A percentile compares a stretch with the other conserved stretches of the same genome.
Evolutionary conservation across 92 coral and sea anemone genomes (phyloP).

Genomic region (Micromussa lordhowensis): DNA sequence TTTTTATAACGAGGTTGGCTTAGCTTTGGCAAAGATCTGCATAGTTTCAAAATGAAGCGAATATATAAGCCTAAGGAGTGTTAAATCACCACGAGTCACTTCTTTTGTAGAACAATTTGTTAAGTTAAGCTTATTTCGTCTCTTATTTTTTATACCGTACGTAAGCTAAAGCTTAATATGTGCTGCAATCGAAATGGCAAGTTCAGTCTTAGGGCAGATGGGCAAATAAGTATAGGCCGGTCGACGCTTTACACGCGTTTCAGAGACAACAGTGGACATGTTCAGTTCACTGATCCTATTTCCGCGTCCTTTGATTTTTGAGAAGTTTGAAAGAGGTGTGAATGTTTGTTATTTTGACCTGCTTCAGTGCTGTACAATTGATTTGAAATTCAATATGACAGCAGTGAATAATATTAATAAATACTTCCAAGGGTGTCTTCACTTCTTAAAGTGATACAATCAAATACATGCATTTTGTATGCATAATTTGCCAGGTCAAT

Average conservation of each 20-base stretch:
- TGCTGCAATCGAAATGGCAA: not conserved
- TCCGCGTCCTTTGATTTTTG: not conserved
- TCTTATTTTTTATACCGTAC: not conserved
- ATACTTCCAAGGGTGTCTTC: not conserved
- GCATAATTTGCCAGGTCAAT: too few relatives aligned
- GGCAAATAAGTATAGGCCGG: too few relatives aligned
- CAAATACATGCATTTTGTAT: too few relatives aligned
- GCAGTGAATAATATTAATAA: not conserved
- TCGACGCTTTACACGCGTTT: not conserved
- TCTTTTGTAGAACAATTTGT: not conserved
- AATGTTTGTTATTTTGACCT: conserved; percentile 3
- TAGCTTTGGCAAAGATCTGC: not conserved
- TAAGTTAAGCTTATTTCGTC: not conserved
- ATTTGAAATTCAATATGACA: conserved; percentile 7
- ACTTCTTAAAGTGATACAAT: not conserved
- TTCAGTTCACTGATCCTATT: not conserved
- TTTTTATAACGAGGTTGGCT: not conserved
- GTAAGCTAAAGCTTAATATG: too few relatives aligned
- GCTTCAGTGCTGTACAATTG: not conserved
- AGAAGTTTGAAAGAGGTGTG: not conserved
- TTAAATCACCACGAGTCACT: not conserved
- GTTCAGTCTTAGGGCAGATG: not conserved
- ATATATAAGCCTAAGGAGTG: not conserved
- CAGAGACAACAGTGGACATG: not conserved
- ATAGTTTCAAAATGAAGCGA: not conserved